These are phyloP conservation scores for Nasonia giraulti DNA, from an alignment of 1,140 invertebrate species.

Conservation along the genomic window DNA sequence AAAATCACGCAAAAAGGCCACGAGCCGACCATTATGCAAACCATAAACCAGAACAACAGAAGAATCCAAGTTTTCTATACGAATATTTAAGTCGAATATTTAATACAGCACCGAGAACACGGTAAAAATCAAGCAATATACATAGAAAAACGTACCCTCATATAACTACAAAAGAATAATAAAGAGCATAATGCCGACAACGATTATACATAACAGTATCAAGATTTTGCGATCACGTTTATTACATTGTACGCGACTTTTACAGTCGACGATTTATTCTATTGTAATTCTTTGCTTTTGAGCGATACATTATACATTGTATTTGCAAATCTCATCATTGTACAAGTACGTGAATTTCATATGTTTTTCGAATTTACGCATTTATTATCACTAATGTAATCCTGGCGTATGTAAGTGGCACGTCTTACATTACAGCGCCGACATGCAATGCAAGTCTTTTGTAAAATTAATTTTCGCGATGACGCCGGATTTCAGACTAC, in stretches of 20 bases:
- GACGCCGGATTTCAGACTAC: not conserved
- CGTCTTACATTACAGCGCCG: no score
- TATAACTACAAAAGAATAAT: not conserved
- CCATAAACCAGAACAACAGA: not conserved
- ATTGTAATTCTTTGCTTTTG: not conserved
- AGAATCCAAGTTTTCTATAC: not conserved
- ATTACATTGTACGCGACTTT: not conserved
- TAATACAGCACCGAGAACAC: not conserved
- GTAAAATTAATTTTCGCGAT: not conserved
- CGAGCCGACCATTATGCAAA: not conserved
- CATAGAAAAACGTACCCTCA: not conserved
- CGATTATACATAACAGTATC: conserved; percentile 11
- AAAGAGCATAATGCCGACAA: conserved; percentile 10
- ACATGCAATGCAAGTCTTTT: not conserved
- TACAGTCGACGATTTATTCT: not conserved
- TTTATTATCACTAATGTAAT: no score
- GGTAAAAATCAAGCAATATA: conserved; percentile 33
- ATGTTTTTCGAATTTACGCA: not conserved
- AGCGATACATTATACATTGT: not conserved
- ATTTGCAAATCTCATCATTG: not conserved
- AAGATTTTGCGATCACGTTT: not conserved
- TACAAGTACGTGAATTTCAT: not conserved
- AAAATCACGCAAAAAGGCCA: not conserved
- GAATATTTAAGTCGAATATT: not conserved
- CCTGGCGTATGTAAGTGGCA: no score